These are phyloP conservation scores for Lagenorhynchus albirostris DNA, from an alignment of 2,113 vertebrate genomes.

Conservation along the genomic window DNA sequence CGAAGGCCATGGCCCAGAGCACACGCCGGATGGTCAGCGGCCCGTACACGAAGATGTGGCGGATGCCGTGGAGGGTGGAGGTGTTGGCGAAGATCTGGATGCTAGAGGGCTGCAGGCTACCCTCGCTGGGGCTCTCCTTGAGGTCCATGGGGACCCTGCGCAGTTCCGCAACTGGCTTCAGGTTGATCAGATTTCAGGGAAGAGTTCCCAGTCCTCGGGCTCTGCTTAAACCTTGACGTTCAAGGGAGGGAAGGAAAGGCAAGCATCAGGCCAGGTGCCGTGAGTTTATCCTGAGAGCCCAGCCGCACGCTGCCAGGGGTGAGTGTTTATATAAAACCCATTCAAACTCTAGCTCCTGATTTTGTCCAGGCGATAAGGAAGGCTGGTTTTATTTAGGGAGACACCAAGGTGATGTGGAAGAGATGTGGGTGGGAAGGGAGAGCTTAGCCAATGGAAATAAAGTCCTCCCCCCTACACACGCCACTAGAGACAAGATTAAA, in stretches of 20 bases:
- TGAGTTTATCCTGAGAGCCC: conserved; percentile 75
- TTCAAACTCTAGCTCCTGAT: conserved; percentile 87
- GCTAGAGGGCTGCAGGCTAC: conserved; percentile 90
- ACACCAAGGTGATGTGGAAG: conserved; percentile 91
- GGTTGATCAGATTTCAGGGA: conserved; percentile 65
- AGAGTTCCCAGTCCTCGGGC: conserved; percentile 54
- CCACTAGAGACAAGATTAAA: conserved; percentile 81
- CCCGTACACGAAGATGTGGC: conserved; percentile 93
- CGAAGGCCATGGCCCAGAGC: conserved; percentile 93
- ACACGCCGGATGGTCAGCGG: conserved; percentile 89
- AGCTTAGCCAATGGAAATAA: conserved; percentile 86
- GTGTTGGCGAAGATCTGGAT: conserved; percentile 94
- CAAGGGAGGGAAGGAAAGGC: conserved; percentile 15
- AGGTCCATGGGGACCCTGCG: conserved; percentile 89
- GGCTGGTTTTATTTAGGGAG: conserved; percentile 89
- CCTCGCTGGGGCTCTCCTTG: conserved; percentile 93
- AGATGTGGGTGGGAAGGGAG: conserved; percentile 86
- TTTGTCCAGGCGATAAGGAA: conserved; percentile 87
- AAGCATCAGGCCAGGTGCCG: conserved; percentile 63
- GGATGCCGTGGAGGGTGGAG: conserved; percentile 95
- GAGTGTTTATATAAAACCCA: conserved; percentile 87
- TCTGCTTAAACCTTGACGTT: conserved; percentile 66
- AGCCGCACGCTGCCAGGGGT: conserved; percentile 72
- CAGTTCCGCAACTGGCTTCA: conserved; percentile 78
- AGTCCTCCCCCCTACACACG: conserved; percentile 85